Evolutionary conservation across 2,888 invertebrate species (phyloP), one percentile per base, ranked within the genome.

Genomic region (Coleophora deauratella): DNA sequence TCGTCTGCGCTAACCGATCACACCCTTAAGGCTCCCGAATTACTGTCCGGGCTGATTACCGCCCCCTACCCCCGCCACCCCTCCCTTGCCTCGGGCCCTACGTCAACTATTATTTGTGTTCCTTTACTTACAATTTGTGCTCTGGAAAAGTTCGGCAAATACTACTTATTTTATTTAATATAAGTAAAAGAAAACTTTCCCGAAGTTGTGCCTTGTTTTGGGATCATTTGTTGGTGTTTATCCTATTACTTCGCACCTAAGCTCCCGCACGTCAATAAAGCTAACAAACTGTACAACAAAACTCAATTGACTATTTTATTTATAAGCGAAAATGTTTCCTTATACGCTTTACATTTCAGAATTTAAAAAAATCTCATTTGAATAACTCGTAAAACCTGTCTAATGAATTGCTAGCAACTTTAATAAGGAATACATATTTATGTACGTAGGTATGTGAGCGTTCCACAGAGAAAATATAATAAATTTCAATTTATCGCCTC

Each of bases 21-120:
- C 79, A 84, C 79, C 82, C 82, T 77, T 74, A 82, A 80, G 80
- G 79, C 77, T 74, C 72, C 76, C 75, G 78, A 84, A 84, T 84
- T 82, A 81, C 80, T 77, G 79, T 78, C 78, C 75, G 73, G 74
- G 73, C 73, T 82, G 80, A 84, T 84, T 81, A 82, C 77, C 69
- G 62, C 66, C 62, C 54, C 60, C 57, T 53, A 42, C 63, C 65
- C 54, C 61, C 47, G 54, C 41, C 54, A 47, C 41, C 46, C 47
- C 46, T 42, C 51, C 49, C 59, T 52, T 66, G 67, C 72, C 60
- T 61, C 47, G 45, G 55, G 70, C 72, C 74, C 72, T 68, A 68
- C 72, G 79, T 77, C 79, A 79, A 78, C 80, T 79, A 76, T 72
- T 81, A 78, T 84, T 84, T 82, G 79, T 80, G 76, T 82, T 82